Conservation (phyloP, 1,140 invertebrate species). For the Apocrypta bakeri region DNA sequence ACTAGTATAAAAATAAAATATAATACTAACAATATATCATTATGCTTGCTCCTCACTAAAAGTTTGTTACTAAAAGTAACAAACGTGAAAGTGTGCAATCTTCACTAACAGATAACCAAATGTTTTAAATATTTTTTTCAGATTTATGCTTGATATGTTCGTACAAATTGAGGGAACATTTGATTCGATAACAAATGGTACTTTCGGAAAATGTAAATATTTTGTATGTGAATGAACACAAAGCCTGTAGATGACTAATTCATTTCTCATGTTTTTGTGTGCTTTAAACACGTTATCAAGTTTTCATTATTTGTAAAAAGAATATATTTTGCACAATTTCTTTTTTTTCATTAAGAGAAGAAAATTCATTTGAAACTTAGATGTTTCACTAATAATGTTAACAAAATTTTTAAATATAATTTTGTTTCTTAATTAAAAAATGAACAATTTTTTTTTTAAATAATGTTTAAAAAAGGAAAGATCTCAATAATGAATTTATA, state of each 20-base stretch:
- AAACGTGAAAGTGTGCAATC: background rate
- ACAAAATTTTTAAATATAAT: no score
- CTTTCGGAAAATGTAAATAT: background rate
- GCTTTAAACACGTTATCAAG: background rate
- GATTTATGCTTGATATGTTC: background rate
- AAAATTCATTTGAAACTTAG: background rate
- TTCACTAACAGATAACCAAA: background rate
- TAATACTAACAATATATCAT: background rate
- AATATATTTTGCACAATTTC: background rate
- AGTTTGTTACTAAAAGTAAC: background rate
- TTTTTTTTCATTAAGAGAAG: background rate
- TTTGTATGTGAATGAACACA: background rate
- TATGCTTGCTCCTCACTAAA: background rate
- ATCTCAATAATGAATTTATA: background rate
- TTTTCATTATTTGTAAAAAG: background rate
- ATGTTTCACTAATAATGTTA: background rate
- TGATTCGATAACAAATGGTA: background rate
- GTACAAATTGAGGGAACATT: background rate
- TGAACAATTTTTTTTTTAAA: no score
- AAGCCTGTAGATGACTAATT: background rate
- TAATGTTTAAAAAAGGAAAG: background rate
- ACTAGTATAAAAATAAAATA: background rate
- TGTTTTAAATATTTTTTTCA: background rate
- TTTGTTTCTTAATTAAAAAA: no score
- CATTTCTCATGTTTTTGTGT: background rate